These are phyloP conservation scores for Monomorium pharaonis DNA, from an alignment of 1,140 invertebrate species.

Conservation along the genomic window DNA sequence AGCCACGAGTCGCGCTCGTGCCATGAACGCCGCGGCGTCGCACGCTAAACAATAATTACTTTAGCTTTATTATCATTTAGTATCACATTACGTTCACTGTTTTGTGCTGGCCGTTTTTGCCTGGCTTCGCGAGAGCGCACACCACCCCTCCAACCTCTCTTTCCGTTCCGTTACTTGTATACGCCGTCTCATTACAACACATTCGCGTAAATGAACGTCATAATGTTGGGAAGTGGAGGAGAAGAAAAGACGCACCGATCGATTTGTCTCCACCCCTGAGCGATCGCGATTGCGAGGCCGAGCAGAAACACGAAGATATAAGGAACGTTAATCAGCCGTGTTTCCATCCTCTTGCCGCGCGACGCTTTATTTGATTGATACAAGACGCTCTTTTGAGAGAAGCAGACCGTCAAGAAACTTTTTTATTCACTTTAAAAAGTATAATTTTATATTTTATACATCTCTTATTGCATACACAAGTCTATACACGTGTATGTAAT, in stretches of 20 bases:
- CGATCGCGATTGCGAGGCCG: conserved; percentile 18
- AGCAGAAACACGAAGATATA: background rate
- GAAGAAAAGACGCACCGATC: conserved; percentile 7
- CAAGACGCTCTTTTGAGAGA: background rate
- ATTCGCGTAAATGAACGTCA: background rate
- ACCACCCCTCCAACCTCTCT: conserved; percentile 70
- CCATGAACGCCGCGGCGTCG: conserved; percentile 71
- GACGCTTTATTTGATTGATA: background rate
- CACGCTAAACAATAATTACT: conserved; percentile 84
- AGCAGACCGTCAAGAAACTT: background rate
- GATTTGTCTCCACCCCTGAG: conserved; percentile 19
- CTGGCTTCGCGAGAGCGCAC: conserved; percentile 80
- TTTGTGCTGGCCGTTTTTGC: conserved; percentile 81
- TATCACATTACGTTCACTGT: conserved; percentile 85
- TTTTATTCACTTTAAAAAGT: background rate
- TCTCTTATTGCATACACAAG: background rate
- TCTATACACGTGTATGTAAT: background rate
- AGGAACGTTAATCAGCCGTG: background rate
- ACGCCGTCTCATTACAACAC: background rate
- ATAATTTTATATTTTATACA: background rate
- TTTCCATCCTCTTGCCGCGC: background rate
- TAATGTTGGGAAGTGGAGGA: conserved; percentile 1
- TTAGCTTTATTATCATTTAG: conserved; percentile 85
- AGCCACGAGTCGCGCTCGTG: conserved; percentile 61
- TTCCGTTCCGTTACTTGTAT: conserved; percentile 53